Percentiles rank a stretch among this genome's conserved stretches.
phyloP scores from a whole-genome alignment of 1,140 invertebrate genomes.

The Chrysoperla carnea region DNA sequence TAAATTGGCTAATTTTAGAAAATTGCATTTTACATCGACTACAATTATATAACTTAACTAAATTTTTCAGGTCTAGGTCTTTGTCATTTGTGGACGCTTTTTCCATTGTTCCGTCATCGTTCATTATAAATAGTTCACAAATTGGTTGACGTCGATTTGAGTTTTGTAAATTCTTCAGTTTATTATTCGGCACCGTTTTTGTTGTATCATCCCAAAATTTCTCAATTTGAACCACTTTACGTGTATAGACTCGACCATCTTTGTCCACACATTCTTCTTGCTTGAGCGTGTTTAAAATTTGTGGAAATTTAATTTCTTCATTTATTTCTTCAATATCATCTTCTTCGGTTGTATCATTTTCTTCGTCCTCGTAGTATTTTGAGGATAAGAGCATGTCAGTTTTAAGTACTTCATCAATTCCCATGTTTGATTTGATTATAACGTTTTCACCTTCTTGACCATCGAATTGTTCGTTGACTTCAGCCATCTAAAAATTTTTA shows the following conservation, averaged over 20 bases:
- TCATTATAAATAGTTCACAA: constrained; percentile 6
- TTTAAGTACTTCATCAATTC: too few relatives aligned
- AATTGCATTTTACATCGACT: constrained; percentile 13
- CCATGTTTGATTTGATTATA: too few relatives aligned
- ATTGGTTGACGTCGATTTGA: constrained; percentile 1
- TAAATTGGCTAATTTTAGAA: constrained; percentile 11
- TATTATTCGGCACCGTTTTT: background rate
- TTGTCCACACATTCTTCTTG: constrained; percentile 29
- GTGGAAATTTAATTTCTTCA: constrained; percentile 4
- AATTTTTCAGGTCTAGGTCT: constrained; percentile 4
- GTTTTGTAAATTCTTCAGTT: constrained; percentile 1
- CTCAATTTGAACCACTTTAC: constrained; percentile 34
- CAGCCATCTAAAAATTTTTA: too few relatives aligned
- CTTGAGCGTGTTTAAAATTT: constrained; percentile 25
- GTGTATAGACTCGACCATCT: constrained; percentile 27
- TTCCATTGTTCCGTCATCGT: constrained; percentile 7
- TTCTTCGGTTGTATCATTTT: background rate
- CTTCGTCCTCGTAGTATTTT: too few relatives aligned
- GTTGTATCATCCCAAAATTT: constrained; percentile 25
- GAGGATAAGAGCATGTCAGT: too few relatives aligned
- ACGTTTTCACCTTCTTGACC: too few relatives aligned
- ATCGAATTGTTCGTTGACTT: too few relatives aligned
- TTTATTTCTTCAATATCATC: background rate
- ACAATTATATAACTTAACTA: constrained; percentile 15
- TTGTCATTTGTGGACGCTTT: constrained; percentile 4